These are phyloP conservation scores for Phalanger gymnotis DNA, from an alignment of 2,797 vertebrate species.

Conservation along the genomic window DNA sequence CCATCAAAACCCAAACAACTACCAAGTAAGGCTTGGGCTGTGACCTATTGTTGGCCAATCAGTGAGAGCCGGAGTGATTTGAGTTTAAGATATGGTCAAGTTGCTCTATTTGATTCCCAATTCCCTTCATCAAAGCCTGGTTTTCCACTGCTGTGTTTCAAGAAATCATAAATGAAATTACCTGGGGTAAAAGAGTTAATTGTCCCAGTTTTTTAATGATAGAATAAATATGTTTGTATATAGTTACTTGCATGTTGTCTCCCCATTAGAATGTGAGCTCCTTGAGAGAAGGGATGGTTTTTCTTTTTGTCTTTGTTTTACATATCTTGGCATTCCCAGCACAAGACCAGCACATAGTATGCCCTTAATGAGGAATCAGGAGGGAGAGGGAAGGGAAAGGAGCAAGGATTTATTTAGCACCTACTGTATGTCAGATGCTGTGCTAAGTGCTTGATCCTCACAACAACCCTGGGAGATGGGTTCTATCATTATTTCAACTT, in stretches of 20 bases:
- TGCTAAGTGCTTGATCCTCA: not conserved
- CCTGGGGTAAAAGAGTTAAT: not conserved
- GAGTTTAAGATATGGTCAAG: not conserved
- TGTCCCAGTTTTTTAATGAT: not conserved
- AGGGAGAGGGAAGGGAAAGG: not conserved
- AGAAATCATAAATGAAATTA: not conserved
- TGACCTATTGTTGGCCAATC: not conserved
- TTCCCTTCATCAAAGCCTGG: not conserved
- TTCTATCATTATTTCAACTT: not conserved
- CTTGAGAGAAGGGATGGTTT: not conserved
- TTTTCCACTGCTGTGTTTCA: not conserved
- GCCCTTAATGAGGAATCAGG: not conserved
- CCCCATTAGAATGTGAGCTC: not conserved
- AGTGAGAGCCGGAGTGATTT: not conserved
- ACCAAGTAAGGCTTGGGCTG: not conserved
- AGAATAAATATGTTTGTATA: not conserved
- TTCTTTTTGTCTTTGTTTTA: not conserved
- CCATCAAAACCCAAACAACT: not conserved
- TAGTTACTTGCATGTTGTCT: not conserved
- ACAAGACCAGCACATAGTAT: not conserved
- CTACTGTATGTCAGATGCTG: not conserved
- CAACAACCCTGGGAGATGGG: not conserved
- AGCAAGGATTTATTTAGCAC: not conserved
- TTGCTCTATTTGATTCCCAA: not conserved
- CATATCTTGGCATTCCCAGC: not conserved